phyloP scores from a whole-genome alignment of 2,888 invertebrate species.

The Blera fallax region DNA sequence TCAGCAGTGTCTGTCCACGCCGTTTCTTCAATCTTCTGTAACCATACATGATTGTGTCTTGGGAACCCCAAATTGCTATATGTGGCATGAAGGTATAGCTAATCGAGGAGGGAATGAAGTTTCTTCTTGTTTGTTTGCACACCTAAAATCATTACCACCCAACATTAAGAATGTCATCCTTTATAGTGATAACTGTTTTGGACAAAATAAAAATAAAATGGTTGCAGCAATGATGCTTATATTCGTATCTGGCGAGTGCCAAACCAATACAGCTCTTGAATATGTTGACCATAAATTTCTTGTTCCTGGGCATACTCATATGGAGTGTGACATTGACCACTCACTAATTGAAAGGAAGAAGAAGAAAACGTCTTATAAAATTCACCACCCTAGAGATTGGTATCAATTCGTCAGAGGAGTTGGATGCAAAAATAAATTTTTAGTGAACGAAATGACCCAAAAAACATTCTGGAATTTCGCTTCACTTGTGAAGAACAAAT shows the following conservation, averaged over 20 bases:
- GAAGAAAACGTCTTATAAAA: not conserved
- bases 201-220: not conserved
- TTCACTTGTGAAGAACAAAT: not conserved
- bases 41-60: not conserved
- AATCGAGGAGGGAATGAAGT: not conserved
- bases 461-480: not conserved
- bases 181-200: not conserved
- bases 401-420: not conserved
- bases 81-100: not conserved
- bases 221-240: not conserved
- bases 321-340: conserved; percentile 9
- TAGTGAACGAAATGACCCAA: not conserved
- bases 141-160: not conserved
- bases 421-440: not conserved
- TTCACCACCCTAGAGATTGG: not conserved
- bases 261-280: not conserved
- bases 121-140: not conserved
- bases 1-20: not conserved
- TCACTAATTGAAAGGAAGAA: not conserved
- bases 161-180: not conserved
- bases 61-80: not conserved
- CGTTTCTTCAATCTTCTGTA: not conserved
- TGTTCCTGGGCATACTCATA: not conserved
- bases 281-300: conserved; percentile 21
- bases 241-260: not conserved